These are phyloP conservation scores for Miniopterus natalensis DNA, from an alignment of 2,113 vertebrate genomes.

Conservation along the genomic window DNA sequence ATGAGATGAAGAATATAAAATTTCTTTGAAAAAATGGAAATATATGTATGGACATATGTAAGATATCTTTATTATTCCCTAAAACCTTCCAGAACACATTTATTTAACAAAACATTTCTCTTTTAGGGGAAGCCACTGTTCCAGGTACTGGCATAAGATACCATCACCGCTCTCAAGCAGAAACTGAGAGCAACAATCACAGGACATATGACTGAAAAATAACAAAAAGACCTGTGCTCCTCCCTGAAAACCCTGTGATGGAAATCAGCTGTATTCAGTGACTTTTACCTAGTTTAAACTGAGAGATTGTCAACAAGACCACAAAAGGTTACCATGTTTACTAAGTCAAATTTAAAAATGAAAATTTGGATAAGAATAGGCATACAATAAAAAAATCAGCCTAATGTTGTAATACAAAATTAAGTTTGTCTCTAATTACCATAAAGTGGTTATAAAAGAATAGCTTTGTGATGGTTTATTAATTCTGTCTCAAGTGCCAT, in stretches of 20 bases:
- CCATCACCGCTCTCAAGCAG: not conserved
- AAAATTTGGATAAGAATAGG: not conserved
- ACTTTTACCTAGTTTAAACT: not conserved
- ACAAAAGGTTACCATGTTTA: not conserved
- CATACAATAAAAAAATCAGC: not conserved
- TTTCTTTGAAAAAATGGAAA: not conserved
- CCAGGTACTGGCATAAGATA: not conserved
- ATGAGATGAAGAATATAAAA: slow-evolving; percentile 8
- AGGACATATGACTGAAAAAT: not conserved
- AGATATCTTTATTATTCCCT: not conserved
- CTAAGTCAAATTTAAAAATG: not conserved
- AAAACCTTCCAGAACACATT: not conserved
- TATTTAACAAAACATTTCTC: not conserved
- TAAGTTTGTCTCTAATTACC: not conserved
- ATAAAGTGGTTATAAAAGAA: not conserved
- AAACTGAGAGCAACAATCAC: not conserved
- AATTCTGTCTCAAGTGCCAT: not conserved
- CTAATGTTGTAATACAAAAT: slow-evolving; percentile 2
- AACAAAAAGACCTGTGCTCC: not conserved
- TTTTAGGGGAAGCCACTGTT: not conserved
- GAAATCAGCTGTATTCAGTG: not conserved
- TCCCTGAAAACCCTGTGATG: not conserved
- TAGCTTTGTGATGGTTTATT: not conserved
- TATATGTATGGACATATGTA: not conserved
- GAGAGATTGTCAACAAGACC: not conserved